phyloP scores from a whole-genome alignment of 2,113 vertebrate genomes.

The Oryctolagus cuniculus region DNA sequence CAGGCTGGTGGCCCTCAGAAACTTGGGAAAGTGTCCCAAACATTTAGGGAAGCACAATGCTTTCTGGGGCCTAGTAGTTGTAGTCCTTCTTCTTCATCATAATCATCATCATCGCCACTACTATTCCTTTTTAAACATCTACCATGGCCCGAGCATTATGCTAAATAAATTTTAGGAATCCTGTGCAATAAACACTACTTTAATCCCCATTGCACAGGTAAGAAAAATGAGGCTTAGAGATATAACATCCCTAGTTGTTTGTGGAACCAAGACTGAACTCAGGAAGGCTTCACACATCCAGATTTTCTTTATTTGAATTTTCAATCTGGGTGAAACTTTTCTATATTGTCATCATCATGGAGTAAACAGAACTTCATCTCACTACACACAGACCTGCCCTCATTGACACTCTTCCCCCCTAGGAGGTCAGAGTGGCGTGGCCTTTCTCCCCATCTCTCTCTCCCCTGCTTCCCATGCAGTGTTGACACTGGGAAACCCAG shows the following conservation, averaged over 20 bases:
- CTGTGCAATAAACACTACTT: neutral
- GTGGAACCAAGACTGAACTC: neutral
- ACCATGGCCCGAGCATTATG: neutral
- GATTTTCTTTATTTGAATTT: slow-evolving; percentile 28
- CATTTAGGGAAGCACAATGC: neutral
- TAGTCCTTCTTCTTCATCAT: neutral
- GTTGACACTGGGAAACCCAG: neutral
- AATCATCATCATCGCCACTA: too few species aligned
- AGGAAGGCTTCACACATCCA: neutral
- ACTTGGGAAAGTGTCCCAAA: neutral
- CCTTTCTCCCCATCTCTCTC: neutral
- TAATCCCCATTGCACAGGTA: neutral
- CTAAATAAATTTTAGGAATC: neutral
- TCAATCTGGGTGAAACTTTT: neutral
- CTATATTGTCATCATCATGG: neutral
- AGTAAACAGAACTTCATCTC: neutral
- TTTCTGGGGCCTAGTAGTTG: neutral
- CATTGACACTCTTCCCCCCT: neutral
- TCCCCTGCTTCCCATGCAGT: too few species aligned
- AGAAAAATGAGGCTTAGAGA: neutral
- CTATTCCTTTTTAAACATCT: neutral
- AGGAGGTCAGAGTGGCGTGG: neutral
- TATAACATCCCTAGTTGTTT: neutral
- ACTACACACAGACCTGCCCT: neutral
- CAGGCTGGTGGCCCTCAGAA: neutral